These are phyloP conservation scores for Apodemia duryi DNA, from an alignment of 2,888 invertebrate genomes.

Conservation along the genomic window DNA sequence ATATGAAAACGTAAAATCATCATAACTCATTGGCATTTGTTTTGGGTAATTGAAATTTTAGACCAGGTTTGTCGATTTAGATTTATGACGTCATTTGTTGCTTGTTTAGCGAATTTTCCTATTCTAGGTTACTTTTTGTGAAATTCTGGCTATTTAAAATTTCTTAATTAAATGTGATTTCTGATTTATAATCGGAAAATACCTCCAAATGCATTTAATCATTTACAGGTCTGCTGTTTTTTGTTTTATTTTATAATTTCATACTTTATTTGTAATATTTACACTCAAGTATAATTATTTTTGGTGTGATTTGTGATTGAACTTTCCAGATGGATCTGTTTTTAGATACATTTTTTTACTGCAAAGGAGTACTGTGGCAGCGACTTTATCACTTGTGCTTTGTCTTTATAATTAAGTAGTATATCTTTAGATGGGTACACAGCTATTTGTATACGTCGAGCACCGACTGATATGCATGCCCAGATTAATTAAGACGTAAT, in stretches of 20 bases:
- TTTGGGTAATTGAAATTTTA: background rate
- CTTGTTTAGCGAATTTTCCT: no score
- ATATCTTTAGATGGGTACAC: conserved; percentile 35
- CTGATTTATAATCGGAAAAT: no score
- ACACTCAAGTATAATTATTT: background rate
- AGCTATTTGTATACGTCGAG: conserved; percentile 32
- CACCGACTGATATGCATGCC: conserved; percentile 58
- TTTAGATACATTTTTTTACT: background rate
- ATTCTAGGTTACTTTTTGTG: no score
- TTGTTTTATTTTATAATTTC: no score
- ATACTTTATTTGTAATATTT: background rate
- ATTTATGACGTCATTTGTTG: no score
- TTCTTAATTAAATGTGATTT: no score
- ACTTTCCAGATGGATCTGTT: background rate
- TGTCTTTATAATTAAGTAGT: conserved; percentile 36
- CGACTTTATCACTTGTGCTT: conserved; percentile 37
- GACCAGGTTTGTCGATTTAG: no score
- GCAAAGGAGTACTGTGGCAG: conserved; percentile 8
- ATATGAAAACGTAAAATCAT: background rate
- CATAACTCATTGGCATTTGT: background rate
- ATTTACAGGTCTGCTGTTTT: no score
- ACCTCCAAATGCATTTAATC: no score
- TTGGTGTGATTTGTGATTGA: background rate
- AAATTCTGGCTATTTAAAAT: no score
- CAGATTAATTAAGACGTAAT: conserved; percentile 44